These are phyloP conservation scores for Cryptophagus acutangulus DNA, from an alignment of 2,888 invertebrate genomes.

Conservation along the genomic window DNA sequence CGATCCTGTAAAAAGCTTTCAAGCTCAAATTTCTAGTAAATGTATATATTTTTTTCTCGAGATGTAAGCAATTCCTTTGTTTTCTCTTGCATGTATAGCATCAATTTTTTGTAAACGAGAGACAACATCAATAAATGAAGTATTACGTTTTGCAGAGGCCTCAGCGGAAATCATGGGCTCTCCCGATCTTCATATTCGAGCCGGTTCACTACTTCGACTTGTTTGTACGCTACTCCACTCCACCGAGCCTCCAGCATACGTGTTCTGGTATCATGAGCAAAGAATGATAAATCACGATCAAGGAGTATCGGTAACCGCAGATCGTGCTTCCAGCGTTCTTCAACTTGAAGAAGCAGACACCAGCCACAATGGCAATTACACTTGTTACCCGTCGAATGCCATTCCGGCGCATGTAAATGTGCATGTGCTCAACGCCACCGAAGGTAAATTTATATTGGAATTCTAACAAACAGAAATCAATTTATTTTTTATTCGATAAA, in stretches of 20 bases:
- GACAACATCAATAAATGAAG: conserved; percentile 10
- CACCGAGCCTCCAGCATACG: conserved; percentile 54
- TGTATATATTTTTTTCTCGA: too few species aligned
- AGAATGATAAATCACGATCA: conserved; percentile 59
- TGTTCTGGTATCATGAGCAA: conserved; percentile 59
- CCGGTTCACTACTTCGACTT: conserved; percentile 54
- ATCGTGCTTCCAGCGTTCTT: conserved; percentile 57
- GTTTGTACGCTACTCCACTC: conserved; percentile 53
- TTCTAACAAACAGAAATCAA: too few species aligned
- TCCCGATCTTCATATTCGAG: conserved; percentile 56
- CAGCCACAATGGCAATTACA: conserved; percentile 63
- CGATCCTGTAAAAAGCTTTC: too few species aligned
- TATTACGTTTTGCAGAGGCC: conserved; percentile 45
- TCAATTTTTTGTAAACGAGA: too few species aligned
- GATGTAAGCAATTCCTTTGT: too few species aligned
- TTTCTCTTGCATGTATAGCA: too few species aligned
- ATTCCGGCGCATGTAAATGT: conserved; percentile 61
- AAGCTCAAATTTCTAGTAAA: too few species aligned
- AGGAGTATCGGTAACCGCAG: conserved; percentile 52
- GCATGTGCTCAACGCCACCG: conserved; percentile 64
- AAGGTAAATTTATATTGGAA: conserved; percentile 34
- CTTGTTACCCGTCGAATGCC: conserved; percentile 64
- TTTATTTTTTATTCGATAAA: too few species aligned
- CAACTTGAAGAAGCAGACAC: conserved; percentile 59
- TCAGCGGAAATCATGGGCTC: conserved; percentile 55